Percentiles rank a stretch among this genome's conserved stretches.
These are phyloP conservation scores for Gadus chalcogrammus DNA, from an alignment of 2,113 vertebrate genomes.

Conservation along the genomic window DNA sequence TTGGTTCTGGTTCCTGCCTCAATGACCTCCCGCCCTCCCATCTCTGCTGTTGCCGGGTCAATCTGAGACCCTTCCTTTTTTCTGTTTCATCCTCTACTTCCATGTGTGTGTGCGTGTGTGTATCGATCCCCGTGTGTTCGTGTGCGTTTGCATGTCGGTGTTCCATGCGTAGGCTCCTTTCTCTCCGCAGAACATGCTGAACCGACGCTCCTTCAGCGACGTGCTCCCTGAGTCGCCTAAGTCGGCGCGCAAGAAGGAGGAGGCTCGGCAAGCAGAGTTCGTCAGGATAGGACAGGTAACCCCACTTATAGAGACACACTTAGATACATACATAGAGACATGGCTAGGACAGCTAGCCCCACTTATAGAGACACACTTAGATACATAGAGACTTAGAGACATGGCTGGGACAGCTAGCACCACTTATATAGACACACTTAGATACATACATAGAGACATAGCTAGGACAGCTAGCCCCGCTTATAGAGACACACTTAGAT, in stretches of 20 bases:
- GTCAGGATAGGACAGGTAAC: conserved; percentile 93
- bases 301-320: background rate
- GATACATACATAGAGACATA: no score
- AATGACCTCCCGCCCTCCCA: background rate
- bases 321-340: background rate
- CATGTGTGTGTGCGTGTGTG: conserved; percentile 1
- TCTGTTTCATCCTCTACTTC: conserved; percentile 26
- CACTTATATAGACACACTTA: conserved; percentile 1
- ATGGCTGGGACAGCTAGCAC: no score
- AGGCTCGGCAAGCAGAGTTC: conserved; percentile 97
- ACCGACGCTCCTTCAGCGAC: conserved; percentile 94
- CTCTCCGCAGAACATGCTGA: conserved; percentile 94
- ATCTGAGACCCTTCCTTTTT: conserved; percentile 47
- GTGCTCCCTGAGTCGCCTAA: conserved; percentile 96
- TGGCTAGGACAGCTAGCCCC: no score
- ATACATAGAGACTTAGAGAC: background rate
- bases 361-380: no score
- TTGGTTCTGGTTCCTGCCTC: no score
- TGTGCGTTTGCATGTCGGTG: conserved; percentile 21
- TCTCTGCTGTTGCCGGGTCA: conserved; percentile 30
- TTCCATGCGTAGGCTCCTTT: conserved; percentile 73
- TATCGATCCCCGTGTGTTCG: conserved; percentile 26
- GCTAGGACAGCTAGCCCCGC: no score
- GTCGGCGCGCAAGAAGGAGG: conserved; percentile 94
- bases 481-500: no score